These are phyloP conservation scores for Zoroaster sp. DNA, from an alignment of 53 echinoderm and acorn worm species.

Conservation along the genomic window DNA sequence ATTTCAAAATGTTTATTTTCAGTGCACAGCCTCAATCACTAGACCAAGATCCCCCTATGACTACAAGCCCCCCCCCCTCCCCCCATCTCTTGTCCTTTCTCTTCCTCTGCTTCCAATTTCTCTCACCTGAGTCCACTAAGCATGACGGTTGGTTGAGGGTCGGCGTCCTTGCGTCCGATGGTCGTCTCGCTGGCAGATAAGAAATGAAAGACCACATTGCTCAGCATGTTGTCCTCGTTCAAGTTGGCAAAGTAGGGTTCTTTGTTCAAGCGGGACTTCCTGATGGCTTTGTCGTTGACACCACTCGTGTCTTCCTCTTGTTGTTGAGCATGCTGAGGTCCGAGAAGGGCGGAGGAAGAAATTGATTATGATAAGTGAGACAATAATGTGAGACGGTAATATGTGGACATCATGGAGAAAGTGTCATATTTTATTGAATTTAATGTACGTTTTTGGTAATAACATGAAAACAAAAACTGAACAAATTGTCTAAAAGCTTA, in stretches of 20 bases:
- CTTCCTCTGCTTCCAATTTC: too few relatives aligned
- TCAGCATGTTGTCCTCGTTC: conserved; percentile 88
- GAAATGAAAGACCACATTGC: conserved; percentile 88
- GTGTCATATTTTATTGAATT: neutral
- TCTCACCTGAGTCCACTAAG: conserved; percentile 97
- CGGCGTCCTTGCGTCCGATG: conserved; percentile 92
- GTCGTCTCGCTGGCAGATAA: conserved; percentile 89
- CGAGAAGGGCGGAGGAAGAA: neutral
- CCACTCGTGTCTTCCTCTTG: conserved; percentile 52
- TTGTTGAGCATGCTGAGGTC: conserved; percentile 65
- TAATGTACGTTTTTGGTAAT: neutral
- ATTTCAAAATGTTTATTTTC: too few relatives aligned
- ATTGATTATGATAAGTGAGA: neutral
- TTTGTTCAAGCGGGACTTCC: conserved; percentile 75
- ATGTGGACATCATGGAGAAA: neutral
- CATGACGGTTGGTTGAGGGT: conserved; percentile 84
- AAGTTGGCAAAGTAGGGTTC: conserved; percentile 90
- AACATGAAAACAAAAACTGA: neutral
- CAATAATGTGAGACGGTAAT: neutral
- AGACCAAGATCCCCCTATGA: too few relatives aligned
- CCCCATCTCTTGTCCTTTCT: too few relatives aligned
- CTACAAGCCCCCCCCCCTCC: too few relatives aligned
- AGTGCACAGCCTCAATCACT: too few relatives aligned
- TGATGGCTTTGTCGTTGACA: conserved; percentile 58
- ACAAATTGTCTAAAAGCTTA: too few relatives aligned